Percentiles rank a stretch among this genome's conserved stretches.
Conservation (phyloP, 2,888 invertebrate species). For the Acanthosepion esculentum region DNA sequence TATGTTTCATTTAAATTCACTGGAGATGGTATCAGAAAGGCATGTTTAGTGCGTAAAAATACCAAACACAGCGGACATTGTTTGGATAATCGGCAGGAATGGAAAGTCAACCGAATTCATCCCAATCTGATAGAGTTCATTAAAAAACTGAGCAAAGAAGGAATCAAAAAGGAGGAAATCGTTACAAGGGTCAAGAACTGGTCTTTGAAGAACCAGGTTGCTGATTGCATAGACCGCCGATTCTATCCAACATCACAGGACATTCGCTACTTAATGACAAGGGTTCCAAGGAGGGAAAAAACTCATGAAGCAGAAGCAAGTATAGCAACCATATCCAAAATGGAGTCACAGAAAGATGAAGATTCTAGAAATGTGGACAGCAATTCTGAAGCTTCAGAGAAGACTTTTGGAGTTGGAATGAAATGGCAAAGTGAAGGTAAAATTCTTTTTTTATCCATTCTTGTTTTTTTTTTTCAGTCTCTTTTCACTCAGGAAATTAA, state of each 20-base stretch:
- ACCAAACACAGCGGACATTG: not conserved
- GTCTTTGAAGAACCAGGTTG: not conserved
- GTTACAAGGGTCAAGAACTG: not conserved
- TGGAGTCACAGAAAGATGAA: not conserved
- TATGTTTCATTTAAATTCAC: not conserved
- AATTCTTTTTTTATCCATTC: not conserved
- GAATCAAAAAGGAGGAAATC: not conserved
- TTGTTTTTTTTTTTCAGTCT: not conserved
- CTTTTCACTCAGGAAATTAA: too few relatives aligned
- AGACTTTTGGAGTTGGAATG: not conserved
- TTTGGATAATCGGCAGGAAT: slow-evolving; percentile 21
- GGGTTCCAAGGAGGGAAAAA: not conserved
- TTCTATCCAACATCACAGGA: not conserved
- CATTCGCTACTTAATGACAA: not conserved
- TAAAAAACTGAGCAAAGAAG: not conserved
- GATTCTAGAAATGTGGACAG: not conserved
- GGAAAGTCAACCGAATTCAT: slow-evolving; percentile 20
- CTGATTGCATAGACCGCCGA: not conserved
- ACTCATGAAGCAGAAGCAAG: not conserved
- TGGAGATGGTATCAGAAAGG: not conserved
- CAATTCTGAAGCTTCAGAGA: not conserved
- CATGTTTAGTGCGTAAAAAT: not conserved
- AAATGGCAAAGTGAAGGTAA: slow-evolving; percentile 33
- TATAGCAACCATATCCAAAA: not conserved
- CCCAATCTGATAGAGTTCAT: not conserved